Percentiles rank a stretch among this genome's conserved stretches.
phyloP scores from a whole-genome alignment of 2,113 vertebrate genomes.

The Colius striatus region DNA sequence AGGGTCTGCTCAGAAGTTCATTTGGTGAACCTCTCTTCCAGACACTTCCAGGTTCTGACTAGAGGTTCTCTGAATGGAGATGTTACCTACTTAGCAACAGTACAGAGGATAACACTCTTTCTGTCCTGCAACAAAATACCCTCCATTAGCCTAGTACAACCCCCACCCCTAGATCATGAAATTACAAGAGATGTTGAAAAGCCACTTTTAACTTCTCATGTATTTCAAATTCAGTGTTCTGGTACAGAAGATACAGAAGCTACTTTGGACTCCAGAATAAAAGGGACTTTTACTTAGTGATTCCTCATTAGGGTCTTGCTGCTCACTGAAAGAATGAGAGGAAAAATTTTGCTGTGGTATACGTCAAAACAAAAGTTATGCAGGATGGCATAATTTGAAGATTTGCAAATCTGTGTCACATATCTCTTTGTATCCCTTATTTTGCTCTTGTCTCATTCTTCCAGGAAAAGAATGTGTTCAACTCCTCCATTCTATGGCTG shows the following conservation, averaged over 20 bases:
- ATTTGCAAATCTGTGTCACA: background rate
- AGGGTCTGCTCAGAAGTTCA: background rate
- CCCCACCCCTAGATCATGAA: accelerated
- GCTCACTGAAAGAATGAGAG: background rate
- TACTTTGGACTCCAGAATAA: background rate
- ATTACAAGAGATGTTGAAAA: background rate
- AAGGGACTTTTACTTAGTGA: background rate
- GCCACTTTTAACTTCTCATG: background rate
- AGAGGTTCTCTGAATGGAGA: background rate
- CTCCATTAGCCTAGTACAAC: background rate
- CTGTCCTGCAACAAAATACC: background rate
- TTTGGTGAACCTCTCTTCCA: background rate
- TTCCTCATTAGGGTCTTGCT: background rate
- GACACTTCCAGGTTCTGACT: background rate
- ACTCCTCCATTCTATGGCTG: background rate
- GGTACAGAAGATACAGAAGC: background rate
- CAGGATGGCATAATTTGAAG: background rate
- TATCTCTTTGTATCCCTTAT: background rate
- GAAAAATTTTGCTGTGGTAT: background rate
- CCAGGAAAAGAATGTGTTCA: conserved; percentile 7
- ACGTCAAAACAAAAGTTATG: background rate
- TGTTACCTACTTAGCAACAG: background rate
- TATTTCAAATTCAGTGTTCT: background rate
- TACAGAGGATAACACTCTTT: background rate
- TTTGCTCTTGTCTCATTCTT: background rate